Evolutionary conservation across 2,888 invertebrate species (phyloP).

Genomic region (Polyommatus icarus): DNA sequence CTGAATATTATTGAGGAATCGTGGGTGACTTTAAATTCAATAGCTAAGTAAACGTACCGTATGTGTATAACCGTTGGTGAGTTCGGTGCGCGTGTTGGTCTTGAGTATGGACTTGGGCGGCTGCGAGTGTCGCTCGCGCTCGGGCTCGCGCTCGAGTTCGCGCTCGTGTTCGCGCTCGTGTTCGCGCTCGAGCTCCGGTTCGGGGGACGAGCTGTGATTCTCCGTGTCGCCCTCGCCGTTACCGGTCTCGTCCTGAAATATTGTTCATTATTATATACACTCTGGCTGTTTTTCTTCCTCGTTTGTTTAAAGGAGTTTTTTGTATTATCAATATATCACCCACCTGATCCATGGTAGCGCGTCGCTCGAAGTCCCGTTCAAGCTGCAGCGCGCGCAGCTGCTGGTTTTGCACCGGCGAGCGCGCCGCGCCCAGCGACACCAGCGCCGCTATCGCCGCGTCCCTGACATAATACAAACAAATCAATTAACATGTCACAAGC

Average conservation of each 20-base stretch:
- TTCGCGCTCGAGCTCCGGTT: constrained; percentile 36
- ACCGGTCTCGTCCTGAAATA: constrained; percentile 84
- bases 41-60: constrained; percentile 40
- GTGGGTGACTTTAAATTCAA: neutral
- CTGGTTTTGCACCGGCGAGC: constrained; percentile 91
- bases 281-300: no score
- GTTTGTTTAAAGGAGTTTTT: no score
- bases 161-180: constrained; percentile 31
- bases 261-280: neutral
- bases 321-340: no score
- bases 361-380: constrained; percentile 96
- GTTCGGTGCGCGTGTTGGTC: constrained; percentile 61
- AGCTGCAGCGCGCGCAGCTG: constrained; percentile 92
- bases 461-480: constrained; percentile 73
- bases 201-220: constrained; percentile 41
- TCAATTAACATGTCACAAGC: neutral
- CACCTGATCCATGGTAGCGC: constrained; percentile 86
- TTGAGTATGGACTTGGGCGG: constrained; percentile 76
- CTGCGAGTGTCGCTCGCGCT: constrained; percentile 46
- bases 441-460: constrained; percentile 93
- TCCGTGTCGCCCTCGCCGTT: constrained; percentile 57
- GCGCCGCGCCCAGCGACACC: constrained; percentile 80
- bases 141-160: constrained; percentile 31
- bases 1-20: no score
- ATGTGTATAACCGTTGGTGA: constrained; percentile 65